These are phyloP conservation scores for Drosophila mettleri DNA, from an alignment of 2,888 invertebrate species.

Conservation along the genomic window DNA sequence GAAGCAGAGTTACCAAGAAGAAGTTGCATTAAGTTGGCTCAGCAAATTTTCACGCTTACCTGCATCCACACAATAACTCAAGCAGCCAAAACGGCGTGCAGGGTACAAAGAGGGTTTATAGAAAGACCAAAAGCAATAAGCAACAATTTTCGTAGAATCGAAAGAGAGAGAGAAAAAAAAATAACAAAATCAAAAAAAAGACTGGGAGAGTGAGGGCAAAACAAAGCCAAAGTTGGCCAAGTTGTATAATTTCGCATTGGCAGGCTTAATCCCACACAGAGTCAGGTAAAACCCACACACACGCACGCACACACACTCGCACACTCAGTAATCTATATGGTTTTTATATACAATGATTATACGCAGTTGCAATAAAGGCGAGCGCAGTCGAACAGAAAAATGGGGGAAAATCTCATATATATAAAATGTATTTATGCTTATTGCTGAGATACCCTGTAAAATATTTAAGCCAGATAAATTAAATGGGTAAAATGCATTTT, in stretches of 20 bases:
- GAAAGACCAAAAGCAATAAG: slow-evolving; percentile 74
- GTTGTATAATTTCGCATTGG: slow-evolving; percentile 78
- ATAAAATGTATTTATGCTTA: slow-evolving; percentile 62
- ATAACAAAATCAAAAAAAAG: slow-evolving; percentile 11
- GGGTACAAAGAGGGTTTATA: slow-evolving; percentile 3
- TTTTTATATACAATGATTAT: slow-evolving; percentile 9
- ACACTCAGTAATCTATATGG: slow-evolving; percentile 32
- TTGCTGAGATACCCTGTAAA: slow-evolving; percentile 41
- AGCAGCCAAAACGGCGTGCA: not conserved
- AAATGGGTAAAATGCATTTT: not conserved
- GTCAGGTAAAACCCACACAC: slow-evolving; percentile 68
- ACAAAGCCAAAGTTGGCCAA: slow-evolving; percentile 65
- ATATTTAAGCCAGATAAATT: not conserved
- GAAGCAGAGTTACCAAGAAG: slow-evolving; percentile 36
- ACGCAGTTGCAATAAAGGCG: slow-evolving; percentile 45
- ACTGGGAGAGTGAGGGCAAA: slow-evolving; percentile 19
- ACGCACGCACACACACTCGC: slow-evolving; percentile 11
- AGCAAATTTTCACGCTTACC: slow-evolving; percentile 80
- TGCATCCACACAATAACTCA: slow-evolving; percentile 61
- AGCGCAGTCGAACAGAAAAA: slow-evolving; percentile 30
- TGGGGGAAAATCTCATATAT: slow-evolving; percentile 7
- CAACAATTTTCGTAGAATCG: slow-evolving; percentile 69
- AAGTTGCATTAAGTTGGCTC: slow-evolving; percentile 80
- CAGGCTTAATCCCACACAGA: slow-evolving; percentile 75
- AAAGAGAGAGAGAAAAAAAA: slow-evolving; percentile 36